These are phyloP conservation scores for Taurulus bubalis DNA, from an alignment of 2,113 vertebrate genomes.

Conservation along the genomic window DNA sequence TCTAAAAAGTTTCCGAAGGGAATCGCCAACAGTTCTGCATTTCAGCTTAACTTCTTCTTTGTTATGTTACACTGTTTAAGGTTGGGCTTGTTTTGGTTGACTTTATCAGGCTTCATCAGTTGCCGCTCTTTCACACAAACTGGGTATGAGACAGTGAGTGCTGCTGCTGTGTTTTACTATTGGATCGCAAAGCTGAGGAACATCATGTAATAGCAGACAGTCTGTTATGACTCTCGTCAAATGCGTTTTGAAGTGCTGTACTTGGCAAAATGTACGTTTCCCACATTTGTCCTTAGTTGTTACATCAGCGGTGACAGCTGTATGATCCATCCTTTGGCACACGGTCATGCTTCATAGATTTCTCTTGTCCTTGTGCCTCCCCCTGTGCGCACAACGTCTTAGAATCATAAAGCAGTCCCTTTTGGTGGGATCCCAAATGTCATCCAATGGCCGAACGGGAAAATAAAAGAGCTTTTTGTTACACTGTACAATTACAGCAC, in stretches of 20 bases:
- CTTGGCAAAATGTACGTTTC: constrained; percentile 57
- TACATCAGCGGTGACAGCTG: constrained; percentile 36
- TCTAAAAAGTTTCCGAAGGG: constrained; percentile 56
- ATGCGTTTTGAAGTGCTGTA: constrained; percentile 28
- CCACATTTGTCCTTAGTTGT: constrained; percentile 51
- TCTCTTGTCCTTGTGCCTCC: constrained; percentile 41
- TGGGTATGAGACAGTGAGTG: neutral
- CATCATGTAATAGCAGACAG: constrained; percentile 27
- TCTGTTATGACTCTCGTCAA: constrained; percentile 28
- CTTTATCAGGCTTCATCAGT: constrained; percentile 23
- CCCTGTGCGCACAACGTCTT: constrained; percentile 8
- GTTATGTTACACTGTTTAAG: neutral
- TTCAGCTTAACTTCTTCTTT: constrained; percentile 34
- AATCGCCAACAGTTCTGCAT: constrained; percentile 36
- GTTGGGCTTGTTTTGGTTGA: constrained; percentile 20
- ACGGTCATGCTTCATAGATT: constrained; percentile 42
- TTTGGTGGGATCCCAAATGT: neutral
- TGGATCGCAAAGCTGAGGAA: constrained; percentile 23
- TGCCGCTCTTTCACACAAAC: constrained; percentile 1
- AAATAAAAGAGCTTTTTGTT: constrained; percentile 14
- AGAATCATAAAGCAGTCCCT: neutral
- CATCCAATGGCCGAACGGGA: neutral
- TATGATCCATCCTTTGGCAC: constrained; percentile 51
- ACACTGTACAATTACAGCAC: neutral
- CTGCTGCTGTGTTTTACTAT: constrained; percentile 19